Evolutionary conservation across 1,140 invertebrate species (phyloP), one percentile per base, ranked within the genome.

Genomic region (Choristoneura fumiferana): DNA sequence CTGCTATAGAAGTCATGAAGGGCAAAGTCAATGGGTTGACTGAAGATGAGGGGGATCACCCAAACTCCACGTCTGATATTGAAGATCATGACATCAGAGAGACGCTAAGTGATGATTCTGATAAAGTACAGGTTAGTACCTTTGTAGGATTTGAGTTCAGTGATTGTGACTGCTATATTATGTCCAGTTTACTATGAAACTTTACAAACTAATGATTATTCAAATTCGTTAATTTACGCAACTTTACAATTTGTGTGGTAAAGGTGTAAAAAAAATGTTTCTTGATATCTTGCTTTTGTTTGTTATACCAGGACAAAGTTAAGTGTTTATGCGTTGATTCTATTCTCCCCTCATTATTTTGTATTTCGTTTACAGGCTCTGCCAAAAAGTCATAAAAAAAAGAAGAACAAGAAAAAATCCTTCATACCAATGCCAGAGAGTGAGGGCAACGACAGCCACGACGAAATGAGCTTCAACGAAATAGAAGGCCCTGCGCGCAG

Each of bases 321-420:
- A n/a, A n/a, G n/a, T n/a, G n/a, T n/a, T n/a, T n/a, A 57, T 4
- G 13, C 5, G 15, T 55, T 59, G 45, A 36, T 6, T 58, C 36
- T n/a, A 55, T 22, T 38, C 40, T 52, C n/a, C n/a, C n/a, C n/a
- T n/a, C n/a, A n/a, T n/a, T n/a, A n/a, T n/a, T n/a, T n/a, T n/a
- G n/a, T n/a, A n/a, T 57, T 37, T 45, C n/a, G 60, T 55, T 80
- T 76, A 14, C 59, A 89, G 84, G 81, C 82, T 18, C 63, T 87
- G 49, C 84, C 81, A 10, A 85, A 87, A 63, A 88, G 84, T 68
- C 85, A 88, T 37, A 90, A 88, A 57, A 90, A 90, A 67, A 90
- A 90, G 71, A 90, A 89, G 67, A 90, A 90, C 59, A 90, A 89
- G 59, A 89, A 89, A 71, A 90, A 90, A 62, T 73, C 81, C 18